phyloP scores from a whole-genome alignment of 92 coral and sea anemone species.

The Porites evermanni region DNA sequence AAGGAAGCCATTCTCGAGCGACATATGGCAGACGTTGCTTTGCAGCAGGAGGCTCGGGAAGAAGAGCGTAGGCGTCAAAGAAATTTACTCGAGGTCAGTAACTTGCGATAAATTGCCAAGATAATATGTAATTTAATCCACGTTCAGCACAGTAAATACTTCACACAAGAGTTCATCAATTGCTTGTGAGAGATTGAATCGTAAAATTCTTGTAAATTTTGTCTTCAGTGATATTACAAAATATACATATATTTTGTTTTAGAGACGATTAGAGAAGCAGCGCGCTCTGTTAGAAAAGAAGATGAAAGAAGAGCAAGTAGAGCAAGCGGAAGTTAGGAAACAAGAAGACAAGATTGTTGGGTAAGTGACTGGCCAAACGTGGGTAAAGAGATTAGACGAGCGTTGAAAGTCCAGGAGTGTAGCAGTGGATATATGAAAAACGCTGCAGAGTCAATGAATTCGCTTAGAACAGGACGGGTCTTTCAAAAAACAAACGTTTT shows the following conservation, averaged over 20 bases:
- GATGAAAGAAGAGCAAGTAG: constrained; percentile 78
- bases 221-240: background rate
- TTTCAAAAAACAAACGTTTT: too few species aligned
- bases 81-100: constrained; percentile 66
- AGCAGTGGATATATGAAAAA: too few species aligned
- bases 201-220: background rate
- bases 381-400: background rate
- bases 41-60: constrained; percentile 73
- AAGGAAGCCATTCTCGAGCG: constrained; percentile 80
- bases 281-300: constrained; percentile 81
- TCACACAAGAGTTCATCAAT: constrained; percentile 46
- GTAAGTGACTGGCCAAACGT: constrained; percentile 43
- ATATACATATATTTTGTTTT: background rate
- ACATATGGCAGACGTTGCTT: constrained; percentile 65
- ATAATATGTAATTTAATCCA: background rate
- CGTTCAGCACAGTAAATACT: constrained; percentile 35
- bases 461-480: too few species aligned
- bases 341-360: constrained; percentile 90
- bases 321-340: constrained; percentile 83
- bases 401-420: background rate
- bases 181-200: too few species aligned
- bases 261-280: constrained; percentile 83
- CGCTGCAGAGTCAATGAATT: too few species aligned
- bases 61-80: constrained; percentile 67
- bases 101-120: too few species aligned